Evolutionary conservation across 2,888 invertebrate genomes (phyloP).

Genomic region (Xanthorhoe spadicearia): DNA sequence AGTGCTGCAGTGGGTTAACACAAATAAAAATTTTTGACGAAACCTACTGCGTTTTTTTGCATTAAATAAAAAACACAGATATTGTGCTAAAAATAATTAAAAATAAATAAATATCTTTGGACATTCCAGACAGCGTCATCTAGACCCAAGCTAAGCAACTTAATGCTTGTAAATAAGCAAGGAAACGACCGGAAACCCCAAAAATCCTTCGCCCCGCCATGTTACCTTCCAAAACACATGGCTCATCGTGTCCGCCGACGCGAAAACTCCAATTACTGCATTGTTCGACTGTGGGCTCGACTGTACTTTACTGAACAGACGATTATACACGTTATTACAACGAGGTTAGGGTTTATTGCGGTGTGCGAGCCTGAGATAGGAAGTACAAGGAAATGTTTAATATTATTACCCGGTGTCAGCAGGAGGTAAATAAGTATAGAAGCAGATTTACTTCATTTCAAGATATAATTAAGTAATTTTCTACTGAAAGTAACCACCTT

Average conservation of each 20-base stretch:
- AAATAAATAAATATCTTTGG: too few species aligned
- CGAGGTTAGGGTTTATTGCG: conserved; percentile 32
- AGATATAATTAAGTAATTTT: too few species aligned
- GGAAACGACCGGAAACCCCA: background rate
- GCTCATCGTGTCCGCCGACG: conserved; percentile 49
- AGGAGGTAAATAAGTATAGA: background rate
- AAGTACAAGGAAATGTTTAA: conserved; percentile 53
- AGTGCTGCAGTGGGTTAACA: too few species aligned
- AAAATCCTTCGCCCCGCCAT: background rate
- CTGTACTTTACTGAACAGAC: conserved; percentile 37
- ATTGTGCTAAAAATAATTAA: too few species aligned
- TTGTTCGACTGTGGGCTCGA: conserved; percentile 42
- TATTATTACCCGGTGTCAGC: conserved; percentile 46
- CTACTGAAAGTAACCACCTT: too few species aligned
- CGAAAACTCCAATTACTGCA: conserved; percentile 63
- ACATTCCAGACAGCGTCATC: too few species aligned
- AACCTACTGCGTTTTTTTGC: too few species aligned
- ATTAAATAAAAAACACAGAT: too few species aligned
- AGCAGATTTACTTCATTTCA: conserved; percentile 1
- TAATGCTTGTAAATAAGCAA: background rate
- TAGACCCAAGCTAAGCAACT: too few species aligned
- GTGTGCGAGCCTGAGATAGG: conserved; percentile 27
- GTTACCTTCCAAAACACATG: conserved; percentile 38
- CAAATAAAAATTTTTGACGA: too few species aligned
- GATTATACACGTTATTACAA: conserved; percentile 44